A percentile compares a stretch with the other conserved stretches of the same genome.
Evolutionary conservation across 2,797 vertebrate species (phyloP).

Genomic region (Oceanodroma leucorhoa): DNA sequence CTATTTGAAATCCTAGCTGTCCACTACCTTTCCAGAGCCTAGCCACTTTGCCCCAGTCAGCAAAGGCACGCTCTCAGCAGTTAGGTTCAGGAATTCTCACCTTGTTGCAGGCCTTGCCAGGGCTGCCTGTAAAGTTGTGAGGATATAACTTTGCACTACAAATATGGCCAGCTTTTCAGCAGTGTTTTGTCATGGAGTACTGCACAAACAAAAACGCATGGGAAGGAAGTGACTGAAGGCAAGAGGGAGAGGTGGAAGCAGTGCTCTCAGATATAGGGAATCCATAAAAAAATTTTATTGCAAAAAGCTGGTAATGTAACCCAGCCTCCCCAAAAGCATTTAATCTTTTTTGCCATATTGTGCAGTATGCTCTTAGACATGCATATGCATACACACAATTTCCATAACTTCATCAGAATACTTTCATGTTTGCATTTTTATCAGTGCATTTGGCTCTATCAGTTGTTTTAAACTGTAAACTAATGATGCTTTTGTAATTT

Average conservation of each 20-base stretch:
- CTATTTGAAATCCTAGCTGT: neutral
- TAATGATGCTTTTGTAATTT: neutral
- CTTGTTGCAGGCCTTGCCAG: neutral
- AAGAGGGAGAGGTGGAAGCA: neutral
- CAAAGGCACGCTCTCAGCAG: neutral
- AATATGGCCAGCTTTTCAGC: neutral
- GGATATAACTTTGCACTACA: neutral
- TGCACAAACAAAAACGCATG: fast-evolving
- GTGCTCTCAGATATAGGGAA: neutral
- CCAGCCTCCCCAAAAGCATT: neutral
- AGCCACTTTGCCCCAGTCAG: neutral
- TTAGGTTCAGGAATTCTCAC: neutral
- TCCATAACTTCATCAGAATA: neutral
- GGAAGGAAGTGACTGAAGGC: neutral
- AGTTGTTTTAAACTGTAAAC: neutral
- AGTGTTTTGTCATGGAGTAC: neutral
- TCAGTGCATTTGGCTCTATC: neutral
- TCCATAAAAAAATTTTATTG: neutral
- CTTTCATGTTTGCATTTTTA: neutral
- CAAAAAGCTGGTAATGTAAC: neutral
- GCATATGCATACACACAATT: neutral
- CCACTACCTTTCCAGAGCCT: neutral
- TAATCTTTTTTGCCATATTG: neutral
- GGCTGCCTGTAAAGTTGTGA: neutral
- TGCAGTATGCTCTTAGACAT: neutral